A percentile compares a stretch with the other conserved stretches of the same genome.
Conservation (phyloP, 2,113 vertebrate genomes). For the Cyanistes caeruleus region DNA sequence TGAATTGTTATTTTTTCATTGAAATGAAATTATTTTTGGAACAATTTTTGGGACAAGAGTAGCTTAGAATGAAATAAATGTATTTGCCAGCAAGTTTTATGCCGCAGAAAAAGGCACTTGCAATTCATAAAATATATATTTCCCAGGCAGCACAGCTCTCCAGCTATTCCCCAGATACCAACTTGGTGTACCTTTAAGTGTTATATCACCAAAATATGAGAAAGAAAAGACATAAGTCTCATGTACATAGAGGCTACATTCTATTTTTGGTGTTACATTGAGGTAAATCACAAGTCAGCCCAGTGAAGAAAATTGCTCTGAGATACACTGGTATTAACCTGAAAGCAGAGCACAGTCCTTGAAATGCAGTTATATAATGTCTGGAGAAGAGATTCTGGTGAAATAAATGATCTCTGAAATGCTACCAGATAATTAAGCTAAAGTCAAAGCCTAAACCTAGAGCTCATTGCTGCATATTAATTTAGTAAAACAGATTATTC, state of each 20-base stretch:
- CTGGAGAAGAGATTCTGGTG: not conserved
- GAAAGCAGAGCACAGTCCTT: not conserved
- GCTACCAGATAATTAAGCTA: slow-evolving; percentile 6
- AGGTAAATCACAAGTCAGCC: not conserved
- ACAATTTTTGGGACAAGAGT: not conserved
- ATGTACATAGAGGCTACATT: not conserved
- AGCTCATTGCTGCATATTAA: not conserved
- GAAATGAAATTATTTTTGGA: not conserved
- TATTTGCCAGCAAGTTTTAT: not conserved
- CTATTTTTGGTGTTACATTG: not conserved
- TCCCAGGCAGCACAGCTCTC: not conserved
- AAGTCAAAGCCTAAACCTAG: not conserved
- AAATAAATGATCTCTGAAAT: slow-evolving; percentile 32
- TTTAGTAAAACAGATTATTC: slow-evolving; percentile 19
- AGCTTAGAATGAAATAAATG: not conserved
- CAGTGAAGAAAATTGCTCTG: not conserved
- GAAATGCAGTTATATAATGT: not conserved
- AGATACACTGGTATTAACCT: not conserved
- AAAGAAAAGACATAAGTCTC: not conserved
- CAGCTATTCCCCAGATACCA: not conserved
- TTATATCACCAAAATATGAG: not conserved
- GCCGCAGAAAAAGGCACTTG: not conserved
- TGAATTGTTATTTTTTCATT: not conserved
- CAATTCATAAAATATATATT: not conserved
- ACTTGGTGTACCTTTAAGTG: not conserved